Base-by-base conservation (phyloP, 2,113 vertebrate species). In the Alethe diademata region DNA sequence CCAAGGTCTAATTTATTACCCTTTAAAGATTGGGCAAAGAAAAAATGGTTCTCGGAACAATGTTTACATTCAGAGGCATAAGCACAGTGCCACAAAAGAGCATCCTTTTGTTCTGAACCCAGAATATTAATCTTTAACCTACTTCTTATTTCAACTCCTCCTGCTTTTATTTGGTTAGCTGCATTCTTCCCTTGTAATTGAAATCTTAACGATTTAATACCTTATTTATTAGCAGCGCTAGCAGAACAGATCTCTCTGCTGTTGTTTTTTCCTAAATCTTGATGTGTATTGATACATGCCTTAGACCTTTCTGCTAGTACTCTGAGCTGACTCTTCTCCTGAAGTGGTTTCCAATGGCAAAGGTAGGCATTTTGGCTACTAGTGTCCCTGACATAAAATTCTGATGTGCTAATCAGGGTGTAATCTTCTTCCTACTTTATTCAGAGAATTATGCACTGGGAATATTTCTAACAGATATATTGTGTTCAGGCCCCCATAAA, bases 1-100 rank as follows among this genome's bases (percentile, higher is more conserved):
- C 99, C 97, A 50, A 93, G 80, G 97, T 97, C 98, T 98, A 98
- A 99, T 99, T 99, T 99, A 99, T 99, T 98, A 98, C 97, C 98
- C 97, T 98, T 98, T 98, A 98, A 99, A 98, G 98, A 99, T 97
- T 98, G 98, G 97, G 98, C 98, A 96, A 98, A 98, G 98, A 98
- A 98, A 98, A 98, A 98, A 98, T 97, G 97, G 97, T 98, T 95
- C 97, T 98, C 97, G 94, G 98, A 98, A 98, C 98, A 97, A 97
- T 98, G 98, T 99, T 98, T 99, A 98, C 98, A 98, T 98, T 98
- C 98, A 98, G 98, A 98, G 97, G 98, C 96, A 96, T 97, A 97
- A 98, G 97, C 98, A 95, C 87, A 89, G 97, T 95, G 94, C 97
- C 97, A 98, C 97, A 98, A 98, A 98, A 98, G 98, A 97, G 91